Evolutionary conservation across 2,113 vertebrate species (phyloP).

Genomic region (Boulengeromyrus knoepffleri): DNA sequence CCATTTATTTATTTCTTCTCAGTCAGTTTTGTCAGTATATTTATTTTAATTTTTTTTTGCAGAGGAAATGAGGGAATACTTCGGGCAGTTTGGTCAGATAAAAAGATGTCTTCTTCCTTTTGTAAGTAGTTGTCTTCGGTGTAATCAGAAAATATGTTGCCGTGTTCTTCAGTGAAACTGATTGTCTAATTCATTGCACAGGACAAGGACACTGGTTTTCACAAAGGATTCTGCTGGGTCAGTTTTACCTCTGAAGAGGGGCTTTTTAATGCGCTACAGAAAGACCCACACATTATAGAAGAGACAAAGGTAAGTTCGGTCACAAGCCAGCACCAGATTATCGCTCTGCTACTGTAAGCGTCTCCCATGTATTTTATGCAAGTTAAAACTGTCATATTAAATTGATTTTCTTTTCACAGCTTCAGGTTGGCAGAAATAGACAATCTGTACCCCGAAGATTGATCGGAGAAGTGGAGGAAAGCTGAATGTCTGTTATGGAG

Average conservation of each 20-base stretch:
- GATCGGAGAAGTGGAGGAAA: conserved; percentile 34
- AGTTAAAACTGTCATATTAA: not conserved
- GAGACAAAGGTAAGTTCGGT: conserved; percentile 67
- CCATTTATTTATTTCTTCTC: not conserved
- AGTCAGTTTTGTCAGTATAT: no score
- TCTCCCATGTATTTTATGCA: not conserved
- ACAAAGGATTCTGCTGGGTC: conserved; percentile 76
- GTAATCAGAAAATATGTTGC: not conserved
- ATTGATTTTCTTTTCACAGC: conserved; percentile 38
- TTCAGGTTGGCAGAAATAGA: conserved; percentile 59
- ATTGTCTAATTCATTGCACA: conserved; percentile 37
- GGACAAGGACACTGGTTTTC: conserved; percentile 83
- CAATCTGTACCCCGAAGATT: conserved; percentile 26
- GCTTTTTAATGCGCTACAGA: conserved; percentile 69
- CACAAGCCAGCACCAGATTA: not conserved
- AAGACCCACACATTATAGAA: conserved; percentile 76
- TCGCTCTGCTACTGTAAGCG: not conserved
- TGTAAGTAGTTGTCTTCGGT: conserved; percentile 64
- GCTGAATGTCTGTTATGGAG: conserved; percentile 18
- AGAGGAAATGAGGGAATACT: conserved; percentile 82
- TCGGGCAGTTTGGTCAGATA: conserved; percentile 75
- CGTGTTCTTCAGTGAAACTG: not conserved
- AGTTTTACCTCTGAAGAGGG: conserved; percentile 63
- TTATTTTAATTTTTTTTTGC: conserved; percentile 23
- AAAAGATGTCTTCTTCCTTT: conserved; percentile 72